A percentile compares a stretch with the other conserved stretches of the same genome.
These are phyloP conservation scores for Vanessa cardui DNA, from an alignment of 2,888 invertebrate species.

Conservation along the genomic window DNA sequence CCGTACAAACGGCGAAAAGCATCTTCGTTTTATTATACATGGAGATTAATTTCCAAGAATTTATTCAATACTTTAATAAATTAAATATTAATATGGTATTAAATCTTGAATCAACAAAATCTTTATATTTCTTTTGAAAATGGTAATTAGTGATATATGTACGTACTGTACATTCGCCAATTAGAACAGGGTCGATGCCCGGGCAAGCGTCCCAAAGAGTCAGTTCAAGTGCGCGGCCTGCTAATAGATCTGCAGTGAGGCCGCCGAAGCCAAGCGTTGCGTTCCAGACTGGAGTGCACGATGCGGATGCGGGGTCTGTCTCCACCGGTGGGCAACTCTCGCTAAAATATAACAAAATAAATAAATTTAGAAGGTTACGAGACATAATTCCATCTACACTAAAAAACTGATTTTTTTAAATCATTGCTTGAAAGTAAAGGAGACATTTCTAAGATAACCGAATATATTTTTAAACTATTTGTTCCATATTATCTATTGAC, in stretches of 20 bases:
- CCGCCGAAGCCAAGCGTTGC: conserved; percentile 93
- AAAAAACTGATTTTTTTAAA: too few relatives aligned
- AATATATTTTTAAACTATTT: too few relatives aligned
- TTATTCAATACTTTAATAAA: too few relatives aligned
- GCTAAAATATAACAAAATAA: conserved; percentile 64
- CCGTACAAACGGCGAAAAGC: too few relatives aligned
- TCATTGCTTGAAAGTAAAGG: too few relatives aligned
- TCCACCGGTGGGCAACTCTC: conserved; percentile 89
- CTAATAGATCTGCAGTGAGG: conserved; percentile 89
- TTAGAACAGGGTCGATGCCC: conserved; percentile 90
- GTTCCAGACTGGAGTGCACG: conserved; percentile 96
- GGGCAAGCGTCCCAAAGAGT: conserved; percentile 94
- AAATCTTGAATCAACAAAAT: neutral
- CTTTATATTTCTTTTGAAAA: too few relatives aligned
- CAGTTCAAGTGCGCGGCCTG: conserved; percentile 91
- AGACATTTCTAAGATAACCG: too few relatives aligned
- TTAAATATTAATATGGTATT: neutral
- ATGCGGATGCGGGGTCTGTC: conserved; percentile 93
- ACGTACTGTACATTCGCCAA: conserved; percentile 89
- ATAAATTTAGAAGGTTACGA: neutral
- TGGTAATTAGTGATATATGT: neutral
- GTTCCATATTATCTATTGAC: too few relatives aligned
- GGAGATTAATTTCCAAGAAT: too few relatives aligned
- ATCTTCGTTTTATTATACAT: too few relatives aligned
- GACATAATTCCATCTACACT: too few relatives aligned